Evolutionary conservation across 2,797 vertebrate genomes (phyloP).

Genomic region (Babyrousa celebensis): DNA sequence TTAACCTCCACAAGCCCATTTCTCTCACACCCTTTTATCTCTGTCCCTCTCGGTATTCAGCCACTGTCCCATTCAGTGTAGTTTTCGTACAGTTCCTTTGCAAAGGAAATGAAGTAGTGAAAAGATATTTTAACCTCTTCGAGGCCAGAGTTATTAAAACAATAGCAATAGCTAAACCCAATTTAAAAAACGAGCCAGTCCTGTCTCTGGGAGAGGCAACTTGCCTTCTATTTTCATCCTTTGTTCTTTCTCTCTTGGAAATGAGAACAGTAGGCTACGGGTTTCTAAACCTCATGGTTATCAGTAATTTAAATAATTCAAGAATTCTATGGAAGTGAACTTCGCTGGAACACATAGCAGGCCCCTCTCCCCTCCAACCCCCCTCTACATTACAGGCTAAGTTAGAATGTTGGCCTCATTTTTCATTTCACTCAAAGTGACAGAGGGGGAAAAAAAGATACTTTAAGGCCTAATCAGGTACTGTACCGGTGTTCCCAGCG

Average conservation of each 20-base stretch:
- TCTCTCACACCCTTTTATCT: neutral
- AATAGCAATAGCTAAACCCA: neutral
- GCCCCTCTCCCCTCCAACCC: too few relatives aligned
- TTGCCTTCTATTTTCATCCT: neutral
- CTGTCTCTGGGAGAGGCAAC: neutral
- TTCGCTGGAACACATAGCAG: neutral
- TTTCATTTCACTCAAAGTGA: conserved; percentile 62
- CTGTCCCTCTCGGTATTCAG: neutral
- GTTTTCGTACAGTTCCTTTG: neutral
- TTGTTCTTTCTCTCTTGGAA: neutral
- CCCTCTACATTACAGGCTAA: neutral
- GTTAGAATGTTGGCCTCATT: conserved; percentile 53
- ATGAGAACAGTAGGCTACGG: neutral
- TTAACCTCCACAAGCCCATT: neutral
- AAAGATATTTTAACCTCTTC: neutral
- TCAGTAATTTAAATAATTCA: conserved; percentile 21
- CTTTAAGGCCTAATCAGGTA: conserved; percentile 80
- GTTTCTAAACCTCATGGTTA: neutral
- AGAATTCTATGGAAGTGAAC: neutral
- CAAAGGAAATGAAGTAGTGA: conserved; percentile 34
- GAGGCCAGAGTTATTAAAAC: neutral
- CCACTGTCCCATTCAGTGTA: neutral
- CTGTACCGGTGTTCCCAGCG: conserved; percentile 41
- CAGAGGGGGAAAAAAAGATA: conserved; percentile 25
- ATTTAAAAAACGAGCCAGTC: neutral